phyloP scores from a whole-genome alignment of 2,113 vertebrate species.

The Nannobrachium achirus region DNA sequence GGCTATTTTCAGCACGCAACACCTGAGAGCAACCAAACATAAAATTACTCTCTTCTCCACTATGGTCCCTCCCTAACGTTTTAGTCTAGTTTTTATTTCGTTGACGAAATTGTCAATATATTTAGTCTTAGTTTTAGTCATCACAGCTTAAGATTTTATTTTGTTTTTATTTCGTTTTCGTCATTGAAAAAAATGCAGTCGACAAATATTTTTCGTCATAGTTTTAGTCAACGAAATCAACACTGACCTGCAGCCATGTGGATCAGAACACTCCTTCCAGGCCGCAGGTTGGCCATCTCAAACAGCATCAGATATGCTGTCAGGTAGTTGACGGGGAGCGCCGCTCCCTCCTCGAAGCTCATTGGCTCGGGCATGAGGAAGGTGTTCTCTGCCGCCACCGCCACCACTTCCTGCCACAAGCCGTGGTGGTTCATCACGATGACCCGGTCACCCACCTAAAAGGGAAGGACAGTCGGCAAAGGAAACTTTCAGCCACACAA shows the following conservation, averaged over 20 bases:
- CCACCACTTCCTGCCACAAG: slow-evolving; percentile 90
- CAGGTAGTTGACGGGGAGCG: slow-evolving; percentile 88
- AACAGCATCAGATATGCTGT: slow-evolving; percentile 94
- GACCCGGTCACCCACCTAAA: slow-evolving; percentile 90
- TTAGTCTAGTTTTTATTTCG: too few relatives aligned
- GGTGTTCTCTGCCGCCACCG: slow-evolving; percentile 71
- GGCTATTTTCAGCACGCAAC: too few relatives aligned
- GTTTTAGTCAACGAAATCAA: too few relatives aligned
- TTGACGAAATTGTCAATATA: too few relatives aligned
- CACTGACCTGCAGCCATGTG: slow-evolving; percentile 95
- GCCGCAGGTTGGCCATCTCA: slow-evolving; percentile 87
- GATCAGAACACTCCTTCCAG: slow-evolving; percentile 90
- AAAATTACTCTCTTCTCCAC: too few relatives aligned
- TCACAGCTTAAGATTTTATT: too few relatives aligned
- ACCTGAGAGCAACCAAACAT: too few relatives aligned
- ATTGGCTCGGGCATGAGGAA: slow-evolving; percentile 89
- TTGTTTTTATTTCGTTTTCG: too few relatives aligned
- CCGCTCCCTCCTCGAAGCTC: slow-evolving; percentile 92
- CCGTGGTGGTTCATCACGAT: slow-evolving; percentile 81
- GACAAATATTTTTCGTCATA: too few relatives aligned
- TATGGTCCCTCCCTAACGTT: too few relatives aligned
- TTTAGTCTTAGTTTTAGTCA: too few relatives aligned
- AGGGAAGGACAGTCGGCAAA: not conserved
- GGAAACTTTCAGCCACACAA: not conserved
- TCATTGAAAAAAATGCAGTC: too few relatives aligned